Base-by-base conservation (phyloP, 2,888 invertebrate genomes). In the Archips xylosteana region DNA sequence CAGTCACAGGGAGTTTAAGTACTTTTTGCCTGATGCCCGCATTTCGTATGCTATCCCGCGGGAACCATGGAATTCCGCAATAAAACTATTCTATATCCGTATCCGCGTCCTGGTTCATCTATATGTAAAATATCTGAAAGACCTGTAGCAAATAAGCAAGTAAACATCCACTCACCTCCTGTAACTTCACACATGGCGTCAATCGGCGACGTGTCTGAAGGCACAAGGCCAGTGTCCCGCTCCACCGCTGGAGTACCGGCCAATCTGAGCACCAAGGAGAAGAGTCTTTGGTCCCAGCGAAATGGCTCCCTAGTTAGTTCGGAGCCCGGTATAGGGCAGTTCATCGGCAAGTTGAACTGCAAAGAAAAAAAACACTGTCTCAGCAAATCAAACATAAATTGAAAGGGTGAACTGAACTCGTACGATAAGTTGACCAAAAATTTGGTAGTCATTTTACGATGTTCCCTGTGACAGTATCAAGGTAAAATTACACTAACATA, bases 171-270 rank as follows among this genome's bases (percentile, higher is more conserved):
- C 88, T 90, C 90, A 97, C 97, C 99, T 84, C 99, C 99, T 13
- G 99, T 99, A 32, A 99, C 99, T 95, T 99, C 99, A 92, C 99
- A 99, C 98, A 99, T 99, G 8, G 98, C 97, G 90, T 99, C 99
- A 79, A 99, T 98, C 0, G 99, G 98, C 51, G 99, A 98, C 69
- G 97, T 96, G 86, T 99, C 99, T 71, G 98, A 98, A 10, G 99
- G 98, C 49, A 99, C 99, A 72, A 98, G 95, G 6, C 98, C 98
- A 4, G 97, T 96, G 84, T 98, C 98, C 78, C 98, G 95, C 83
- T 98, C 98, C 64, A 97, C 96, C 2, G 97, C 97, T 3, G 98
- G 99, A 61, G 98, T 98, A 4, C 99, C 99, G 57, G 99, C 97
- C 87, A 99, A 95, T 76, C 99, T 95, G 71, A 99, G 95, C 63